Percentiles rank a stretch among this genome's conserved stretches.
phyloP scores from a whole-genome alignment of 2,113 vertebrate species.

The Poeciliopsis turrubarensis region DNA sequence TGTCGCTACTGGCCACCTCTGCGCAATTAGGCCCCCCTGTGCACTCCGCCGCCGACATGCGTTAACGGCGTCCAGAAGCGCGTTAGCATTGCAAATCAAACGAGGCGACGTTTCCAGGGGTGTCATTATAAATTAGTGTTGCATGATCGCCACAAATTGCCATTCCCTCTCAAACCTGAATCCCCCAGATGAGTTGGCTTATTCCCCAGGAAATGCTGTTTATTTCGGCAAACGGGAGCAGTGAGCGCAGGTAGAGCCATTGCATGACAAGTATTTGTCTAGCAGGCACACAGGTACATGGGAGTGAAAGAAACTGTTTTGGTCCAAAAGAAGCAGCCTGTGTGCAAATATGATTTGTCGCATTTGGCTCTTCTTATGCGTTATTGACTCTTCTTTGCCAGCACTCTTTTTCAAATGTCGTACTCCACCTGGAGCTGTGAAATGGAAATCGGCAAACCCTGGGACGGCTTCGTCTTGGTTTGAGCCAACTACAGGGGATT shows the following conservation, averaged over 20 bases:
- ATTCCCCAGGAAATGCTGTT: constrained; percentile 54
- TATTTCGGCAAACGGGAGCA: constrained; percentile 46
- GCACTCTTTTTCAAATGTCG: not conserved
- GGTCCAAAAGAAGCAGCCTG: constrained; percentile 16
- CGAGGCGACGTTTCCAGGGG: constrained; percentile 60
- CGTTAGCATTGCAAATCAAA: constrained; percentile 73
- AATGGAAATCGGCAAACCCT: too few relatives aligned
- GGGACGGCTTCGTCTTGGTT: too few relatives aligned
- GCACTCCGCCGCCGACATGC: constrained; percentile 47
- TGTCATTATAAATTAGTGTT: constrained; percentile 73
- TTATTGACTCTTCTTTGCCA: constrained; percentile 13
- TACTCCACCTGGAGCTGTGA: too few relatives aligned
- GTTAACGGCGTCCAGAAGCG: constrained; percentile 54
- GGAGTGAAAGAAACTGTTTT: constrained; percentile 7
- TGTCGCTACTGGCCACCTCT: constrained; percentile 70
- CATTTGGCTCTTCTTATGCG: constrained; percentile 26
- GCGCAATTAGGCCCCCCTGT: constrained; percentile 71
- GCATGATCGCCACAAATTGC: constrained; percentile 72
- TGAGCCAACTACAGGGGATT: constrained; percentile 19
- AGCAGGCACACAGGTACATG: constrained; percentile 15
- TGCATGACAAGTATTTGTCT: constrained; percentile 51
- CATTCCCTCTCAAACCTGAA: constrained; percentile 53
- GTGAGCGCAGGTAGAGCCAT: constrained; percentile 37
- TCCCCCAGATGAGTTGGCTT: constrained; percentile 52
- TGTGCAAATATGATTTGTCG: constrained; percentile 37